Conservation (phyloP, 2,888 invertebrate species). For the Anthophora plumipes region DNA sequence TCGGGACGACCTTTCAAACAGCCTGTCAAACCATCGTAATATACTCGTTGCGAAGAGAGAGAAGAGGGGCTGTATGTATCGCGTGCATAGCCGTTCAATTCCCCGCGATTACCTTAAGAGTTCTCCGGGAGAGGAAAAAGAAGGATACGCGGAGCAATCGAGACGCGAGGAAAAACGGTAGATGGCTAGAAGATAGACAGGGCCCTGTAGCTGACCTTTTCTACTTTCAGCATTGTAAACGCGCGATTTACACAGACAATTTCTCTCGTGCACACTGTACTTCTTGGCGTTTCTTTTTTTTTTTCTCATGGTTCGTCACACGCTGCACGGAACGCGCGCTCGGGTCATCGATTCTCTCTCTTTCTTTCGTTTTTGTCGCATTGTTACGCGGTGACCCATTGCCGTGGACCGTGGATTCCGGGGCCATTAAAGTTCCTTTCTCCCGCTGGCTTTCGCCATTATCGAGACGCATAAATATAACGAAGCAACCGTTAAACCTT, state of each 20-base stretch:
- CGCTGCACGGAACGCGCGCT: slow-evolving; percentile 9
- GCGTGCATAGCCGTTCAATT: slow-evolving; percentile 13
- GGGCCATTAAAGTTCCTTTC: slow-evolving; percentile 43
- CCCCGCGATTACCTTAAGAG: slow-evolving; percentile 39
- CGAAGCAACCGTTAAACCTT: slow-evolving; percentile 36
- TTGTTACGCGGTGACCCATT: slow-evolving; percentile 66
- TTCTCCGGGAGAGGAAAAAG: slow-evolving; percentile 24
- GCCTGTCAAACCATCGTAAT: neutral
- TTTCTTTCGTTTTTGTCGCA: slow-evolving; percentile 49
- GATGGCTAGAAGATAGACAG: slow-evolving; percentile 53
- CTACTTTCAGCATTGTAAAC: slow-evolving; percentile 57
- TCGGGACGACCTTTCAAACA: neutral
- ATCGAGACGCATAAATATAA: slow-evolving; percentile 46
- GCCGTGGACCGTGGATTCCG: slow-evolving; percentile 53
- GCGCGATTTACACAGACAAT: slow-evolving; percentile 5
- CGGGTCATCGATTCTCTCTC: slow-evolving; percentile 58
- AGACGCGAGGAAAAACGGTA: slow-evolving; percentile 18
- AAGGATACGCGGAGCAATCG: slow-evolving; percentile 12
- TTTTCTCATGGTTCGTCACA: slow-evolving; percentile 39
- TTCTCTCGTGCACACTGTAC: slow-evolving; percentile 19
- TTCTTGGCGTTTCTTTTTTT: slow-evolving; percentile 18
- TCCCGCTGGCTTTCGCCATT: slow-evolving; percentile 35
- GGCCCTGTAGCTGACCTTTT: slow-evolving; percentile 34
- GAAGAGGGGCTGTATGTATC: neutral
- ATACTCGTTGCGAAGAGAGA: neutral